Evolutionary conservation across 2,113 vertebrate genomes (phyloP).

Genomic region (Hyperoodon ampullatus): DNA sequence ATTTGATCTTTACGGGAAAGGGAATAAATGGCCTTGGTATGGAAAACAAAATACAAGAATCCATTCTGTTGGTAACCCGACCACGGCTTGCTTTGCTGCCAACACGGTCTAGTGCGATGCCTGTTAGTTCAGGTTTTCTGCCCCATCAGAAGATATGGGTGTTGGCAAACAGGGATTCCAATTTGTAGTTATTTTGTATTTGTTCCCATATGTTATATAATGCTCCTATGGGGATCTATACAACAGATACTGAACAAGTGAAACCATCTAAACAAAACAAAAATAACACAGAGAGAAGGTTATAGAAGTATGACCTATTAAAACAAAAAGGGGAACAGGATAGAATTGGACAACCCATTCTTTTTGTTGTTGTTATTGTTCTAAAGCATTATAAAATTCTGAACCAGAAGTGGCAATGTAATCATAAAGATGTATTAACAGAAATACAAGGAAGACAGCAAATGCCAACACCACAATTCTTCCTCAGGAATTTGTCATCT

Average conservation of each 20-base stretch:
- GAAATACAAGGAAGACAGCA: not conserved
- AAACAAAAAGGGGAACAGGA: not conserved
- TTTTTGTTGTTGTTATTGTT: not conserved
- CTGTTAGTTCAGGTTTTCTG: constrained; percentile 72
- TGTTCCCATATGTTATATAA: not conserved
- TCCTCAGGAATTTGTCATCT: not conserved
- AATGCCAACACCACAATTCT: not conserved
- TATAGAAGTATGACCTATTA: not conserved
- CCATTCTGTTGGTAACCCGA: constrained; percentile 8
- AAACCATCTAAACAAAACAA: not conserved
- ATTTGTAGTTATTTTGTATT: constrained; percentile 42
- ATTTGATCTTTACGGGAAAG: constrained; percentile 68
- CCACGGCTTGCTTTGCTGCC: not conserved
- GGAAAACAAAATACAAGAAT: constrained; percentile 68
- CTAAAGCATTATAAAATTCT: constrained; percentile 6
- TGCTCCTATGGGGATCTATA: not conserved
- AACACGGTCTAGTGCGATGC: constrained; percentile 68
- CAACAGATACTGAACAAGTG: not conserved
- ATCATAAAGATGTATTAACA: not conserved
- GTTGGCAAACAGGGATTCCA: not conserved
- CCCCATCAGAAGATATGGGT: not conserved
- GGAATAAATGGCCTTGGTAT: constrained; percentile 42
- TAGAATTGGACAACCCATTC: not conserved
- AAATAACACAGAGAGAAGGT: not conserved
- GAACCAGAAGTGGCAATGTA: not conserved